These are phyloP conservation scores for Peromyscus maniculatus DNA, from an alignment of 2,113 vertebrate genomes.

Conservation along the genomic window DNA sequence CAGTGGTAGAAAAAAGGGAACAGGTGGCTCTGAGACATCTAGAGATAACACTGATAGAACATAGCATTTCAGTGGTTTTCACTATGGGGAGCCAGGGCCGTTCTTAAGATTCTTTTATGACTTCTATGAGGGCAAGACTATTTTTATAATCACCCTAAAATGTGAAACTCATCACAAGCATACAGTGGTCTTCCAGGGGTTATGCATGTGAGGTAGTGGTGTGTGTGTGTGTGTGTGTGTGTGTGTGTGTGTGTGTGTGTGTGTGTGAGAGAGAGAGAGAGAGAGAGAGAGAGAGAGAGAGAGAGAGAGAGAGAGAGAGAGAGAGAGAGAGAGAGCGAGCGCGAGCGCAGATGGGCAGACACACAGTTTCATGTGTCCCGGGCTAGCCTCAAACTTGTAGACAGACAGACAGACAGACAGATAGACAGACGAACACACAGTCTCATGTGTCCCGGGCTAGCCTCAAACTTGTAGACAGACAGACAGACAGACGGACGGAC, in stretches of 20 bases:
- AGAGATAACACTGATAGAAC: slow-evolving; percentile 9
- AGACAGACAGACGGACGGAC: background rate
- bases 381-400: too few species aligned
- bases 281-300: background rate
- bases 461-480: too few species aligned
- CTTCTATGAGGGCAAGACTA: slow-evolving; percentile 6
- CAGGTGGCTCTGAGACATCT: background rate
- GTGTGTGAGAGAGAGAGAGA: too few species aligned
- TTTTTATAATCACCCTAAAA: slow-evolving; percentile 40
- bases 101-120: slow-evolving; percentile 6
- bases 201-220: background rate
- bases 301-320: too few species aligned
- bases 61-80: background rate
- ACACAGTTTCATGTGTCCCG: too few species aligned
- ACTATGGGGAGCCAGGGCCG: background rate
- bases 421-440: too few species aligned
- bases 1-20: background rate
- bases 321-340: background rate
- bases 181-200: slow-evolving; percentile 47
- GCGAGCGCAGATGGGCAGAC: too few species aligned
- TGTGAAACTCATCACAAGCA: background rate
- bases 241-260: background rate
- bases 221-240: background rate
- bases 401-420: background rate
- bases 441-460: too few species aligned